Percentiles rank a stretch among this genome's conserved stretches.
phyloP scores from a whole-genome alignment of 2,888 invertebrate genomes.

The Scaptomyza tumidula region DNA sequence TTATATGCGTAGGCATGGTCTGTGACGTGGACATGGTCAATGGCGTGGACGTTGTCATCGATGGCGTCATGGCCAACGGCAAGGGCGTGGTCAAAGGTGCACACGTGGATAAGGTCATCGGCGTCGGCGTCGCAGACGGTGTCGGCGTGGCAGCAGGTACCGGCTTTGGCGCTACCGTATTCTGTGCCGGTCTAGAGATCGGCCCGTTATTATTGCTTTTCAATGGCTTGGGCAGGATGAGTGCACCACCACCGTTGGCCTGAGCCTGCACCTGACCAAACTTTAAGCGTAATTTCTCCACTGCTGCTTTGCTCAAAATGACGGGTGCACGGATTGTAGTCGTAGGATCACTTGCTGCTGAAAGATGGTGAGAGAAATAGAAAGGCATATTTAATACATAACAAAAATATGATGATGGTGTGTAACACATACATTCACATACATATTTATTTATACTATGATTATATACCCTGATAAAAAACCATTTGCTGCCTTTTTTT shows the following conservation, averaged over 20 bases:
- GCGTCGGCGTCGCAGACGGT: not conserved
- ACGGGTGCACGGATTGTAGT: constrained; percentile 54
- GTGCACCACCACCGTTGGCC: constrained; percentile 36
- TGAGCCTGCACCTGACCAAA: constrained; percentile 61
- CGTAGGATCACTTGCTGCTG: constrained; percentile 17
- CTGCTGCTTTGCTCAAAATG: constrained; percentile 66
- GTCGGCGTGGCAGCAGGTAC: not conserved
- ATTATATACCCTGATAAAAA: constrained; percentile 27
- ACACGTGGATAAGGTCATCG: not conserved
- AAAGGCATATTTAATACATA: constrained; percentile 3
- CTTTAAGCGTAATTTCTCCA: constrained; percentile 61
- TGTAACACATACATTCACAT: not conserved
- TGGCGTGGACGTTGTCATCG: constrained; percentile 6
- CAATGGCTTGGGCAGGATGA: constrained; percentile 33
- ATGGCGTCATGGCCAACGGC: not conserved
- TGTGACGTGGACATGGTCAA: not conserved
- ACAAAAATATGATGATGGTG: not conserved
- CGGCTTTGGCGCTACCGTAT: not conserved
- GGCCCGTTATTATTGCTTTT: constrained; percentile 24
- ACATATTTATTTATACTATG: not conserved
- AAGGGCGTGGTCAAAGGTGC: not conserved
- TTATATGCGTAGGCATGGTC: not conserved
- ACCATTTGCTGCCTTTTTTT: constrained; percentile 2
- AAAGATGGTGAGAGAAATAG: not conserved
- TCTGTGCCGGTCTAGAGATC: constrained; percentile 1